A percentile compares a stretch with the other conserved stretches of the same genome.
These are phyloP conservation scores for Hipparchia sbordonii DNA, from an alignment of 2,888 invertebrate genomes.

Conservation along the genomic window DNA sequence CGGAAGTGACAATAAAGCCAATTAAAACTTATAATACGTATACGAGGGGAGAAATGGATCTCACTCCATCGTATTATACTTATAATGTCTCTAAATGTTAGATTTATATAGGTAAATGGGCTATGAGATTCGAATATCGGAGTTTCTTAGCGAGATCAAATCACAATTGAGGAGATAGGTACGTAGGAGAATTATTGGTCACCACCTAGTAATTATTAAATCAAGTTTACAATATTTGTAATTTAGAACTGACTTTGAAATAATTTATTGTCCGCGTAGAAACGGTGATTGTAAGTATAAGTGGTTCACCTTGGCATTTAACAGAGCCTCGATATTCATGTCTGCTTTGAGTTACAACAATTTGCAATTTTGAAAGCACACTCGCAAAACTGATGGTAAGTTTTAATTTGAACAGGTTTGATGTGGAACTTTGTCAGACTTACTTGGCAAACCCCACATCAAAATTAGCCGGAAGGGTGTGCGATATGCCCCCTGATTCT, in stretches of 20 bases:
- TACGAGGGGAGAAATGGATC: not conserved
- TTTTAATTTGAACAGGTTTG: no score
- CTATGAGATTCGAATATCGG: not conserved
- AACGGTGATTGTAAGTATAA: constrained; percentile 61
- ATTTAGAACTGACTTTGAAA: constrained; percentile 42
- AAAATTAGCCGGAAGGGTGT: no score
- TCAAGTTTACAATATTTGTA: constrained; percentile 13
- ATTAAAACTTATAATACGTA: constrained; percentile 24
- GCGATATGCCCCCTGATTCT: no score
- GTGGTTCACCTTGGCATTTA: constrained; percentile 78
- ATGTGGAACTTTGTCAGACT: no score
- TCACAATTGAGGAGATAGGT: no score
- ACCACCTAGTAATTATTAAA: not conserved
- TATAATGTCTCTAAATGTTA: not conserved
- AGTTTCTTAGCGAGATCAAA: no score
- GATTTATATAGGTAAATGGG: no score
- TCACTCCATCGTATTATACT: not conserved
- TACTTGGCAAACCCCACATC: no score
- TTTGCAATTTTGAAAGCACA: constrained; percentile 35
- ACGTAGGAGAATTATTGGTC: not conserved
- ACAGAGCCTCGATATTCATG: constrained; percentile 42
- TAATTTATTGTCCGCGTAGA: constrained; percentile 43
- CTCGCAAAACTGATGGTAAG: constrained; percentile 9
- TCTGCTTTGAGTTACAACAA: constrained; percentile 37
- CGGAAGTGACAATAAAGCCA: constrained; percentile 37